A percentile compares a stretch with the other conserved stretches of the same genome.
Evolutionary conservation across 2,888 invertebrate species (phyloP).

Genomic region (Heliconius hortense): DNA sequence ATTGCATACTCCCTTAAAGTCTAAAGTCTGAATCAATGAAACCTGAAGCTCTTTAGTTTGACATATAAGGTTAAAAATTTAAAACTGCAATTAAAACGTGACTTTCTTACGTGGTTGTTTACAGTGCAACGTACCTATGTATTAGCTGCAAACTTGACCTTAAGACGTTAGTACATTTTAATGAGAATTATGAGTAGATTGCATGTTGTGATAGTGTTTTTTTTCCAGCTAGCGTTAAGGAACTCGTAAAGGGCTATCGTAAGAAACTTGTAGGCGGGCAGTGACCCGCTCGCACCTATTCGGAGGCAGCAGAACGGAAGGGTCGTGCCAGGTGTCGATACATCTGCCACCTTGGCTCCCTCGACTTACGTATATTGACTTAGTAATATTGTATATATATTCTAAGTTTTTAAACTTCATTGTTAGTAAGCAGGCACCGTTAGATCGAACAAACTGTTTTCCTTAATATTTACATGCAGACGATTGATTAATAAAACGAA

Average conservation of each 20-base stretch:
- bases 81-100: background rate
- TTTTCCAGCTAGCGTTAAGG: constrained; percentile 57
- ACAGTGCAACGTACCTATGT: constrained; percentile 16
- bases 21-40: constrained; percentile 9
- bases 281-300: constrained; percentile 64
- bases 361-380: constrained; percentile 60
- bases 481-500: background rate
- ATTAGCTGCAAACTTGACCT: constrained; percentile 38
- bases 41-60: background rate
- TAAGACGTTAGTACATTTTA: constrained; percentile 56
- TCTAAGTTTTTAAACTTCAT: constrained; percentile 65
- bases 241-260: constrained; percentile 58
- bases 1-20: background rate
- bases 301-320: constrained; percentile 68
- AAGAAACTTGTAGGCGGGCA: constrained; percentile 76
- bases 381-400: constrained; percentile 46
- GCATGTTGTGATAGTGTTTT: constrained; percentile 67
- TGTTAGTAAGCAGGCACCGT: constrained; percentile 55
- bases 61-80: constrained; percentile 8
- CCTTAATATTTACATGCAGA: background rate
- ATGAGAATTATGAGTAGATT: constrained; percentile 66
- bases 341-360: constrained; percentile 77
- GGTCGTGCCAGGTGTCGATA: constrained; percentile 78
- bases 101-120: constrained; percentile 31
- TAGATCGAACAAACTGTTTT: constrained; percentile 44